Conservation (phyloP, 2,113 vertebrate species). For the Murina feae region DNA sequence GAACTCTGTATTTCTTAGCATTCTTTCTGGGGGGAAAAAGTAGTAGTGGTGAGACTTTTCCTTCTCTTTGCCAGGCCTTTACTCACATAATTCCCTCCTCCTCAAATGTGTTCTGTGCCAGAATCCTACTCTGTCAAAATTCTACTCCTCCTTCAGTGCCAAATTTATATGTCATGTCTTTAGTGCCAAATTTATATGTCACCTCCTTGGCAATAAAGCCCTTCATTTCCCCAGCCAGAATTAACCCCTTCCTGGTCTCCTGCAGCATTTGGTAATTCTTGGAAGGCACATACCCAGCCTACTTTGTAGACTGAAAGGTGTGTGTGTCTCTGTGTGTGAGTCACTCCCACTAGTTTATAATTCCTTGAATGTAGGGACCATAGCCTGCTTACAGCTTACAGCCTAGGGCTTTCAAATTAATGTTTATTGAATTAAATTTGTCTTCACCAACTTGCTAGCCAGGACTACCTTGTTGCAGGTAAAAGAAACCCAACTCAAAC, state of each 20-base stretch:
- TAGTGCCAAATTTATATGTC: background rate
- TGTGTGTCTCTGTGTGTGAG: background rate
- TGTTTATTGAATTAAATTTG: slow-evolving; percentile 22
- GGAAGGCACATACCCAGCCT: background rate
- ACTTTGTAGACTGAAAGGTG: background rate
- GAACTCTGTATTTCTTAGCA: background rate
- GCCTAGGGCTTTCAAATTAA: background rate
- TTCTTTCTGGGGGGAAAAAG: background rate
- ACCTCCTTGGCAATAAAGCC: background rate
- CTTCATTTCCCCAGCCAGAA: background rate
- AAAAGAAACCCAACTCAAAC: slow-evolving; percentile 28
- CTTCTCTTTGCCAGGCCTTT: background rate
- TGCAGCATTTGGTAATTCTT: background rate
- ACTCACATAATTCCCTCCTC: background rate
- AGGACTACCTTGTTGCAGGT: background rate
- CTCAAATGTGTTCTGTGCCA: background rate
- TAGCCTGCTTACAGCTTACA: background rate
- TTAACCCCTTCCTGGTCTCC: background rate
- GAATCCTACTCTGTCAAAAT: background rate
- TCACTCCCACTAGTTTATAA: background rate
- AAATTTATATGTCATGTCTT: background rate
- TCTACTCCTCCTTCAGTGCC: background rate
- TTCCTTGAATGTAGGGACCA: background rate
- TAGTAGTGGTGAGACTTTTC: background rate
- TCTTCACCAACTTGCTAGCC: background rate